Conservation (phyloP, 2,797 vertebrate genomes). For the Coreius guichenoti region DNA sequence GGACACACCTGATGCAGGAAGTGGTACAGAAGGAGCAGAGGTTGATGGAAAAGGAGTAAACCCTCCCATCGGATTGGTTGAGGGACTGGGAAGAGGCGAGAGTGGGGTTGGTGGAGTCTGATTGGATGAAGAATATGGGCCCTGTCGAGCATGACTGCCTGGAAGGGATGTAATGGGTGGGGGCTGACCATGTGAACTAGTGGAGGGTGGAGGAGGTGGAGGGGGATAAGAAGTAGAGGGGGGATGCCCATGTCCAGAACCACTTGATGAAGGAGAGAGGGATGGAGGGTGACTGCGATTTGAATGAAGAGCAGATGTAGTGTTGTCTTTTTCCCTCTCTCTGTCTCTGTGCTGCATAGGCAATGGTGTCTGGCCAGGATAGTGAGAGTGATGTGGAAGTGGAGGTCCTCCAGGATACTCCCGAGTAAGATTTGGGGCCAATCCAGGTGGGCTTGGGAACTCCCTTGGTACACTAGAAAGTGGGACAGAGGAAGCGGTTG, state of each 20-base stretch:
- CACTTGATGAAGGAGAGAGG: constrained; percentile 79
- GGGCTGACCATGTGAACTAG: constrained; percentile 72
- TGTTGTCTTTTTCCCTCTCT: constrained; percentile 77
- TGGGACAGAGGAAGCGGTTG: constrained; percentile 73
- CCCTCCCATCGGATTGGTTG: constrained; percentile 78
- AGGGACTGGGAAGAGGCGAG: constrained; percentile 81
- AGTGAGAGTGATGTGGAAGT: constrained; percentile 75
- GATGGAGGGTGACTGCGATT: constrained; percentile 77
- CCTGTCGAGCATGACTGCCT: constrained; percentile 69
- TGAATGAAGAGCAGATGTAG: constrained; percentile 78
- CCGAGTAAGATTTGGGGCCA: constrained; percentile 75
- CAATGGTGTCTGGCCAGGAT: constrained; percentile 61
- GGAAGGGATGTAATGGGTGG: constrained; percentile 69
- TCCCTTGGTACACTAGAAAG: constrained; percentile 74
- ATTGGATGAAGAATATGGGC: constrained; percentile 76
- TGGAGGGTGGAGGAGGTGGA: constrained; percentile 70
- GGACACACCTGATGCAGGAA: constrained; percentile 72
- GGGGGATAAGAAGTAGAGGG: constrained; percentile 73
- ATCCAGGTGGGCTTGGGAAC: constrained; percentile 80
- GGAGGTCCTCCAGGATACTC: constrained; percentile 76
- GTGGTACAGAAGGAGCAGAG: constrained; percentile 73
- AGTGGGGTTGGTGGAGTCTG: constrained; percentile 81
- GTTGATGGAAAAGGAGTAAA: constrained; percentile 78
- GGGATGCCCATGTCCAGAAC: constrained; percentile 75
- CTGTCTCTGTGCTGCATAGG: constrained; percentile 64